Evolutionary conservation across 2,113 vertebrate species (phyloP).

Genomic region (Prionailurus bengalensis): DNA sequence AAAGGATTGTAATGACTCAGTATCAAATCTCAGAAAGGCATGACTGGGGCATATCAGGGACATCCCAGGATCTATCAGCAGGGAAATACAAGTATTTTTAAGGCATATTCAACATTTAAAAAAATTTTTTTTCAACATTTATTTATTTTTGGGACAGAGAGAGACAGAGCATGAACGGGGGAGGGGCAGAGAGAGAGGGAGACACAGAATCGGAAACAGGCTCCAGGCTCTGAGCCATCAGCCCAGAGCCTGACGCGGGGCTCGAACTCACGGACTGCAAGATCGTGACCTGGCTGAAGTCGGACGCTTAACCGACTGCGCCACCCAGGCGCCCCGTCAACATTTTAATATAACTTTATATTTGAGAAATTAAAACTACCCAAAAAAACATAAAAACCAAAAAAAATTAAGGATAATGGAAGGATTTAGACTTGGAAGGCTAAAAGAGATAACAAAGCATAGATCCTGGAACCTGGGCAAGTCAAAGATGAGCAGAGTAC

Average conservation of each 20-base stretch:
- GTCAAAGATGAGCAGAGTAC: background rate
- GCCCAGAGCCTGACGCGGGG: too few species aligned
- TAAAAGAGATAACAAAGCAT: background rate
- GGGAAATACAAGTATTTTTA: background rate
- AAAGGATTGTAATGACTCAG: background rate
- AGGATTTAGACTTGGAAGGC: background rate
- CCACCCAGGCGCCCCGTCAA: background rate
- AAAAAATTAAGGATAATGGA: background rate
- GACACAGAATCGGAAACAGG: too few species aligned
- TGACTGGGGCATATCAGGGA: background rate
- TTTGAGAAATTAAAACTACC: background rate
- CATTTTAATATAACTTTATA: constrained; percentile 30
- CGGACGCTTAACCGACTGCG: too few species aligned
- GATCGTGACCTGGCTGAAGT: too few species aligned
- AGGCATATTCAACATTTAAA: background rate
- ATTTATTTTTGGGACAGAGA: too few species aligned
- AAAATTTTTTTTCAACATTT: too few species aligned
- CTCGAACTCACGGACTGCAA: too few species aligned
- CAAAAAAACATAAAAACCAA: background rate
- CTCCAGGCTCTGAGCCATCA: too few species aligned
- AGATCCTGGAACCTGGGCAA: background rate
- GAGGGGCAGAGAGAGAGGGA: too few species aligned
- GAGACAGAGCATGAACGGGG: too few species aligned
- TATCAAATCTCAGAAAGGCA: background rate
- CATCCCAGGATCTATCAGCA: background rate